These are phyloP conservation scores for Metridium senile DNA, from an alignment of 92 coral and sea anemone genomes.

Conservation along the genomic window DNA sequence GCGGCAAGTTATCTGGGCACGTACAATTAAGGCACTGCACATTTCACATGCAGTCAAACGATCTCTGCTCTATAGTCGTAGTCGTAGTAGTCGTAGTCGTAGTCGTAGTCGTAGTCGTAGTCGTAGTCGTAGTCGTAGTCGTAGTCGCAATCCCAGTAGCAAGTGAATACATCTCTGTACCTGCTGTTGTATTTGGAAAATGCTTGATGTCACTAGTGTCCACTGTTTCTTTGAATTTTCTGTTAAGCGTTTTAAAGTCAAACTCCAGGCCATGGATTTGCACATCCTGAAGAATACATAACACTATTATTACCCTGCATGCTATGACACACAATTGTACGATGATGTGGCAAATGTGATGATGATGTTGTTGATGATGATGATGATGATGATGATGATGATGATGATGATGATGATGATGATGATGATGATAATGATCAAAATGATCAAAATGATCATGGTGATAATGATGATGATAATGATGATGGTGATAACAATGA, in stretches of 20 bases:
- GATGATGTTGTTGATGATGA: too few relatives aligned
- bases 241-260: conserved; percentile 4
- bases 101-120: background rate
- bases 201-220: background rate
- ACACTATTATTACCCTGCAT: background rate
- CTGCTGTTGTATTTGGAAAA: background rate
- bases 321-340: too few relatives aligned
- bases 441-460: background rate
- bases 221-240: conserved; percentile 17
- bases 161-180: background rate
- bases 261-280: conserved; percentile 38
- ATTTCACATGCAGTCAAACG: too few relatives aligned
- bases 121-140: background rate
- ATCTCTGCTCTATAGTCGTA: too few relatives aligned
- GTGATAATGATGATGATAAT: background rate
- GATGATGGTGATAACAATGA: background rate
- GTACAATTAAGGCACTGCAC: too few relatives aligned
- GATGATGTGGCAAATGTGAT: too few relatives aligned
- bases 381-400: background rate
- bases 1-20: too few relatives aligned
- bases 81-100: too few relatives aligned
- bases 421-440: background rate
- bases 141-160: background rate
- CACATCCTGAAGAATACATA: conserved; percentile 15
- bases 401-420: background rate